These are phyloP conservation scores for Gonocerus acuteangulatus DNA, from an alignment of 2,888 invertebrate species.

Conservation along the genomic window DNA sequence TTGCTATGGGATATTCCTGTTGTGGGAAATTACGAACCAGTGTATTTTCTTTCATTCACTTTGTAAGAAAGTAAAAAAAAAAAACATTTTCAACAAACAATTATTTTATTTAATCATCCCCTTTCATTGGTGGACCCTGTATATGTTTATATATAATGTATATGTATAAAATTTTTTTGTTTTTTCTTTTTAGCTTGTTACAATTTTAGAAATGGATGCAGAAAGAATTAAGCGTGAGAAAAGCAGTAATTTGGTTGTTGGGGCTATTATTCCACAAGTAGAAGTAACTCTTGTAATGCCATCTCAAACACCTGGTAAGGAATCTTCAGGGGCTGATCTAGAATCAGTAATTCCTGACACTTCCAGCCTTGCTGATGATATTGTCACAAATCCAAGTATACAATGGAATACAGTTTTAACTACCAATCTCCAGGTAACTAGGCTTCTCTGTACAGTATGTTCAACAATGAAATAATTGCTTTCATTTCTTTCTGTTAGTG, in stretches of 20 bases:
- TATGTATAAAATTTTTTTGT: no score
- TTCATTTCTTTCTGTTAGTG: background rate
- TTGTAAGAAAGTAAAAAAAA: no score
- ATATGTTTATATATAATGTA: no score
- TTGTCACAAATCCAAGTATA: constrained; percentile 51
- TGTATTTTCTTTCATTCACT: no score
- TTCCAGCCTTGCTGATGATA: constrained; percentile 72
- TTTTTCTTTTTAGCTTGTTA: constrained; percentile 50
- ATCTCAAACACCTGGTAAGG: constrained; percentile 67
- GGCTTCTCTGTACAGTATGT: no score
- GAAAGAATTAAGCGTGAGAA: constrained; percentile 54
- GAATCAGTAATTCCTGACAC: constrained; percentile 81
- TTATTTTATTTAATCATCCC: no score
- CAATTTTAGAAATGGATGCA: constrained; percentile 70
- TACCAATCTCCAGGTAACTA: constrained; percentile 38
- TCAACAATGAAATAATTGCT: background rate
- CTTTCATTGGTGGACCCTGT: no score
- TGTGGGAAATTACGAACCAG: no score
- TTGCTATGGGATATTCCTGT: no score
- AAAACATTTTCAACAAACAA: no score
- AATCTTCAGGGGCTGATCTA: constrained; percentile 73
- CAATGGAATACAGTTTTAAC: constrained; percentile 38
- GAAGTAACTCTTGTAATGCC: constrained; percentile 85
- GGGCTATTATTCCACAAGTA: constrained; percentile 73
- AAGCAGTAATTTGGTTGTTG: constrained; percentile 54